phyloP scores from a whole-genome alignment of 2,113 vertebrate species.

The Junco hyemalis region DNA sequence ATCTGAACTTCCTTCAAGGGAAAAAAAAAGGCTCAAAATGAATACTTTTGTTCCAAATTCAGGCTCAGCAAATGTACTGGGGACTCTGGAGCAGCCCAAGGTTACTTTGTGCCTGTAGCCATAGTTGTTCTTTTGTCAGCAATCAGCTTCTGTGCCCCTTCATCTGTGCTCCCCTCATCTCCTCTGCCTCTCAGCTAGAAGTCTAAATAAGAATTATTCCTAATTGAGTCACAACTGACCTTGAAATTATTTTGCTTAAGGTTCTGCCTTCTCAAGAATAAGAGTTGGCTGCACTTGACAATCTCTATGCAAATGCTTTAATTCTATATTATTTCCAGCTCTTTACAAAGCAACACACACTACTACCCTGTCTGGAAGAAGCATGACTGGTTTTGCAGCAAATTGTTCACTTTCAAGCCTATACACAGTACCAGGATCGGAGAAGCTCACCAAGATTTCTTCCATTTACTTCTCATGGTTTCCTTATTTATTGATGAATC shows the following conservation, averaged over 20 bases:
- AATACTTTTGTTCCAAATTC: background rate
- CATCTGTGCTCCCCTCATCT: background rate
- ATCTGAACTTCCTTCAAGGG: background rate
- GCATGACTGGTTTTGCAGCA: background rate
- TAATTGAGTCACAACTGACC: background rate
- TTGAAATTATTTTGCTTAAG: constrained; percentile 6
- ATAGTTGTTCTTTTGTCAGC: background rate
- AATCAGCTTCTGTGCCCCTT: background rate
- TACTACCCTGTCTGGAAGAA: background rate
- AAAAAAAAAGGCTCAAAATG: background rate
- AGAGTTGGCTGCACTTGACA: background rate
- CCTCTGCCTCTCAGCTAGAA: background rate
- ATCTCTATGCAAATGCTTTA: background rate
- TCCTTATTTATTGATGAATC: background rate
- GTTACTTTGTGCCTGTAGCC: background rate
- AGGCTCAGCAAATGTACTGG: background rate
- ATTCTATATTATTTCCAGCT: background rate
- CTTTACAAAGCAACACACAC: background rate
- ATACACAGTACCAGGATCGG: background rate
- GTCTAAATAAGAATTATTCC: background rate
- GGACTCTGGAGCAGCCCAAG: background rate
- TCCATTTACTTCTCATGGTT: background rate
- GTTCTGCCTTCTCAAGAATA: background rate
- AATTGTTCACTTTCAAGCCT: background rate
- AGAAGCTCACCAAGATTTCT: background rate